Evolutionary conservation across 2,888 invertebrate genomes (phyloP).

Genomic region (Agrilus cyanescens): DNA sequence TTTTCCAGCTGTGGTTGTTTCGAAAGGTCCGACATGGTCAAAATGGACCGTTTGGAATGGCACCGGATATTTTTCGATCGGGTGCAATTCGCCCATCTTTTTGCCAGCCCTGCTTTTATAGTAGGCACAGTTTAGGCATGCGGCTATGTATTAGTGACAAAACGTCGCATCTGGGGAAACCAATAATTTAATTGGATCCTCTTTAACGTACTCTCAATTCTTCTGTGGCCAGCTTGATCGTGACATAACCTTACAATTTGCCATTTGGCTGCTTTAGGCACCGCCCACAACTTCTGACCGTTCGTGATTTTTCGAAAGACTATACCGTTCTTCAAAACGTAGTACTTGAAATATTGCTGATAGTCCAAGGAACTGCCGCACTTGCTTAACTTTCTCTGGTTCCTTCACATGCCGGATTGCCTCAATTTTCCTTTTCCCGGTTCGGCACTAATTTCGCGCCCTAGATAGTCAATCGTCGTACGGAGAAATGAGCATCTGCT

Average conservation of each 20-base stretch:
- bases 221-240: conserved; percentile 13
- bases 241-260: conserved; percentile 11
- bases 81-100: conserved; percentile 24
- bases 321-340: neutral
- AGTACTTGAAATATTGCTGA: conserved; percentile 6
- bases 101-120: conserved; percentile 20
- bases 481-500: conserved; percentile 21
- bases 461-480: conserved; percentile 20
- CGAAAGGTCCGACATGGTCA: conserved; percentile 32
- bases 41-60: conserved; percentile 31
- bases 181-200: conserved; percentile 10
- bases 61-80: conserved; percentile 26
- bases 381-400: conserved; percentile 18
- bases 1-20: conserved; percentile 22
- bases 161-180: conserved; percentile 22
- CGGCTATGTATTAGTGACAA: conserved; percentile 26
- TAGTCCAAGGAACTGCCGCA: conserved; percentile 24
- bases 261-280: conserved; percentile 8
- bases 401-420: conserved; percentile 18
- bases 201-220: conserved; percentile 10
- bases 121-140: conserved; percentile 28
- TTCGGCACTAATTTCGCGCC: conserved; percentile 18
- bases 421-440: conserved; percentile 16
- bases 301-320: neutral
- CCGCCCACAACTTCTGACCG: conserved; percentile 5